Evolutionary conservation across 2,797 vertebrate genomes (phyloP).

Genomic region (Cryptoblepharus egeriae): DNA sequence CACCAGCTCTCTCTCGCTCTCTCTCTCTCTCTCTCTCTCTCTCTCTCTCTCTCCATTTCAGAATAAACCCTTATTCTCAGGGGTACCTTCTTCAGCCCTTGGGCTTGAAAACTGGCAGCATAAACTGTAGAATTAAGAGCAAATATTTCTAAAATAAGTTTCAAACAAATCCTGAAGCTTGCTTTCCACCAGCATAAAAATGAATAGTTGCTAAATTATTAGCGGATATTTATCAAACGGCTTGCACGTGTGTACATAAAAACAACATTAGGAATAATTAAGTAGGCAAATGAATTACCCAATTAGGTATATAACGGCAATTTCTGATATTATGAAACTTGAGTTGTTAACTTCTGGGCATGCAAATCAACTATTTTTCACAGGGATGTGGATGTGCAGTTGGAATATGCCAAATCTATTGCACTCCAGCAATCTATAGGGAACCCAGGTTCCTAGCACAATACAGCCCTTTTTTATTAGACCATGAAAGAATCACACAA

Average conservation of each 20-base stretch:
- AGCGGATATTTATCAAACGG: background rate
- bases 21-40: background rate
- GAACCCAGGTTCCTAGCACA: constrained; percentile 31
- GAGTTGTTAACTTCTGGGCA: background rate
- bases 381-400: constrained; percentile 6
- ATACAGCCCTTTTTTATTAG: background rate
- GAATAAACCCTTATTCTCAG: background rate
- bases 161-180: background rate
- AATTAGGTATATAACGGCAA: background rate
- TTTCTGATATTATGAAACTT: constrained; percentile 4
- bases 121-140: background rate
- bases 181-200: background rate
- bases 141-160: constrained; percentile 23
- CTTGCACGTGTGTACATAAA: background rate
- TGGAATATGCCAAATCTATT: constrained; percentile 6
- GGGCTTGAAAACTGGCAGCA: background rate
- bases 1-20: background rate
- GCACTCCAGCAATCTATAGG: background rate
- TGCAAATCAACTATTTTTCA: constrained; percentile 7
- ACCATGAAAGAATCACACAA: background rate
- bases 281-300: constrained; percentile 20
- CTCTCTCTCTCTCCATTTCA: background rate
- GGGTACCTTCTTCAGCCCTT: background rate
- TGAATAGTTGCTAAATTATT: background rate
- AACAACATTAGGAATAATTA: constrained; percentile 8